A percentile compares a stretch with the other conserved stretches of the same genome.
phyloP scores from a whole-genome alignment of 2,888 invertebrate species.

The Entomobrya proxima region DNA sequence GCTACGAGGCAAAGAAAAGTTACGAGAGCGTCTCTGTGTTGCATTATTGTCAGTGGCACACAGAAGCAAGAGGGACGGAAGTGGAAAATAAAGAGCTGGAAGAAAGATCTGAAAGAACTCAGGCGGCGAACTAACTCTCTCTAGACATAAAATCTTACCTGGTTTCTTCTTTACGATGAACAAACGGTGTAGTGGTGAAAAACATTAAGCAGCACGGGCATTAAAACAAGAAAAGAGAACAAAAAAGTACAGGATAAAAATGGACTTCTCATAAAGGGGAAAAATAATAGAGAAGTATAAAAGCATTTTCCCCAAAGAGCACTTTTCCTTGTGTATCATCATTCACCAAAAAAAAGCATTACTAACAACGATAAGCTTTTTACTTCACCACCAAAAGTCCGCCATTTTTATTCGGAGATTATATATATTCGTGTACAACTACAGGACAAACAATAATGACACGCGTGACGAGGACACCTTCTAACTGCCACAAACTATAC shows the following conservation, averaged over 20 bases:
- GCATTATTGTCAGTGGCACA: not conserved
- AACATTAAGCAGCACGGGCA: too few species aligned
- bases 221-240: not conserved
- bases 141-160: not conserved
- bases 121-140: too few species aligned
- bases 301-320: not conserved
- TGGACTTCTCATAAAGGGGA: not conserved
- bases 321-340: not conserved
- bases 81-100: not conserved
- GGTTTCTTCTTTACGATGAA: not conserved
- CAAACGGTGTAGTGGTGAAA: not conserved
- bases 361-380: not conserved
- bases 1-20: not conserved
- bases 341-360: not conserved
- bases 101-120: not conserved
- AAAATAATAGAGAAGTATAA: slow-evolving; percentile 1
- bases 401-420: not conserved
- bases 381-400: not conserved
- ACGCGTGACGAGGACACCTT: not conserved
- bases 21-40: not conserved
- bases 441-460: not conserved
- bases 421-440: not conserved
- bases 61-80: not conserved
- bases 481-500: too few species aligned
- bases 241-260: not conserved